Evolutionary conservation across 2,888 invertebrate genomes (phyloP).

Genomic region (Aspidiotus destructor): DNA sequence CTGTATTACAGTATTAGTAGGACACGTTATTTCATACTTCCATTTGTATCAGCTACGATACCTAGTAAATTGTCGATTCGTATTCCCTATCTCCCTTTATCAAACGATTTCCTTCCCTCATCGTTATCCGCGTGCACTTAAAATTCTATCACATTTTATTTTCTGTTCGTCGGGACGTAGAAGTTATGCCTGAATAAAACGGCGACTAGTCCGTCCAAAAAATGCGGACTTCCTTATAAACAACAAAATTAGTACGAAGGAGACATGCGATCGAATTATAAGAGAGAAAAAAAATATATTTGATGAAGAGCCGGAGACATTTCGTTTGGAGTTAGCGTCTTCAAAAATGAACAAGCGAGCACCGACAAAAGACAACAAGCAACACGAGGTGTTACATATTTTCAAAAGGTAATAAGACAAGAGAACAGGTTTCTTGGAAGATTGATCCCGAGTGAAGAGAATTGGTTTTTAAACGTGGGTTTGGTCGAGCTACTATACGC

Average conservation of each 20-base stretch:
- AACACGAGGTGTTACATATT: conserved; percentile 8
- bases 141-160: conserved; percentile 1
- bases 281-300: neutral
- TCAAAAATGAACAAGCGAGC: conserved; percentile 9
- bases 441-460: neutral
- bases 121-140: neutral
- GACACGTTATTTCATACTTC: too few relatives aligned
- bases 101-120: neutral
- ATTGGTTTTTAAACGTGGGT: neutral
- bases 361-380: neutral
- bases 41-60: too few relatives aligned
- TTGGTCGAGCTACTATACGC: conserved; percentile 1
- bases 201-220: conserved; percentile 2
- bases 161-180: conserved; percentile 2
- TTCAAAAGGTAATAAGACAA: conserved; percentile 24
- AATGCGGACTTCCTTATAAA: neutral
- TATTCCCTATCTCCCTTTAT: neutral
- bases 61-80: too few relatives aligned
- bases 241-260: neutral
- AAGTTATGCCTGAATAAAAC: conserved; percentile 4
- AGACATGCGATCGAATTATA: neutral
- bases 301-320: neutral
- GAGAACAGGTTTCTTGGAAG: conserved; percentile 25
- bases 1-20: too few relatives aligned
- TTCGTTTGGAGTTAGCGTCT: neutral